These are phyloP conservation scores for Spodoptera picta DNA, from an alignment of 2,888 invertebrate species.

Conservation along the genomic window DNA sequence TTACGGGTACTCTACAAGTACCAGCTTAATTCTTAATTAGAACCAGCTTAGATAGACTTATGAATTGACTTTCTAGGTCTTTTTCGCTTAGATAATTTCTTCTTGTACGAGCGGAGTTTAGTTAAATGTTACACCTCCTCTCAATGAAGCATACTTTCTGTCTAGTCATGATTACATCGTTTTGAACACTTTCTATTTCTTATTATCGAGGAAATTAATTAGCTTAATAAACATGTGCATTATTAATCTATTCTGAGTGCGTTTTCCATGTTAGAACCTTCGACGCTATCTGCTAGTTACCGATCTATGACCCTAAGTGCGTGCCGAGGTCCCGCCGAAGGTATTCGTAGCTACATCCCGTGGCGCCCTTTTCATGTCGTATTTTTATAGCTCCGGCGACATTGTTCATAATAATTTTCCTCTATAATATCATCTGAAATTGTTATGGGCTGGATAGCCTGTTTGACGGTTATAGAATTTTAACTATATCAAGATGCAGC, in stretches of 20 bases:
- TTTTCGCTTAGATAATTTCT: slow-evolving; percentile 49
- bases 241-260: slow-evolving; percentile 74
- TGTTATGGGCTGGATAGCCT: slow-evolving; percentile 48
- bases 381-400: slow-evolving; percentile 76
- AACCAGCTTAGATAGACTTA: slow-evolving; percentile 18
- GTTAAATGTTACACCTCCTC: slow-evolving; percentile 49
- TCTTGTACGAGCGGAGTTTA: slow-evolving; percentile 37
- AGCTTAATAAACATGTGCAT: slow-evolving; percentile 60
- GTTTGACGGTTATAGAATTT: slow-evolving; percentile 51
- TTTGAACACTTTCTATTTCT: slow-evolving; percentile 58
- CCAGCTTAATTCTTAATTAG: slow-evolving; percentile 31
- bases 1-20: slow-evolving; percentile 11
- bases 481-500: slow-evolving; percentile 44
- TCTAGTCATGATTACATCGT: slow-evolving; percentile 56
- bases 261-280: slow-evolving; percentile 74
- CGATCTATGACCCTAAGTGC: slow-evolving; percentile 79
- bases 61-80: slow-evolving; percentile 49
- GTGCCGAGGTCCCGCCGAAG: slow-evolving; percentile 78
- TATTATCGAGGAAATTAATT: slow-evolving; percentile 59
- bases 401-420: slow-evolving; percentile 72
- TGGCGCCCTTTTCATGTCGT: slow-evolving; percentile 71
- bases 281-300: slow-evolving; percentile 66
- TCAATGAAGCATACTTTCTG: slow-evolving; percentile 49
- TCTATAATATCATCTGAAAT: slow-evolving; percentile 53
- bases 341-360: slow-evolving; percentile 59